A percentile compares a stretch with the other conserved stretches of the same genome.
Evolutionary conservation across 2,113 vertebrate genomes (phyloP).

Genomic region (Saguinus midas): DNA sequence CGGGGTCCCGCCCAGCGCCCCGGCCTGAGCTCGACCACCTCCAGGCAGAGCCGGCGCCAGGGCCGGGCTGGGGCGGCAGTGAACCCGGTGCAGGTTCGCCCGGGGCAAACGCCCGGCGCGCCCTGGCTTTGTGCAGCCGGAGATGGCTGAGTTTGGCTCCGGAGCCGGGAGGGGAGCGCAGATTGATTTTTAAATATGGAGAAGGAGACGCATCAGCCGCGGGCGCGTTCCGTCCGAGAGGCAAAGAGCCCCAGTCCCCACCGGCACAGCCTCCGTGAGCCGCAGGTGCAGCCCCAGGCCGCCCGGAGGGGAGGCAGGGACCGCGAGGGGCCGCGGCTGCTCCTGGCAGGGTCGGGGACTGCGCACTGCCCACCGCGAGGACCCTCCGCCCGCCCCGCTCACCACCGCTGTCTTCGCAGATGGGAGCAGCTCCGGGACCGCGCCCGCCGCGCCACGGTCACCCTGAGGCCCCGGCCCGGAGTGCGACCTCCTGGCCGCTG

Average conservation of each 20-base stretch:
- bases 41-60: no score
- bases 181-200: neutral
- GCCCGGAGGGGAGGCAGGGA: neutral
- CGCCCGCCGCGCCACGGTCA: slow-evolving; percentile 86
- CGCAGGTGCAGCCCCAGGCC: neutral
- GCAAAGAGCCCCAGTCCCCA: neutral
- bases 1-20: no score
- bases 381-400: neutral
- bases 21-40: no score
- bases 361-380: no score
- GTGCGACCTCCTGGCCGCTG: slow-evolving; percentile 90
- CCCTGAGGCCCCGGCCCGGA: slow-evolving; percentile 90
- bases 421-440: slow-evolving; percentile 90
- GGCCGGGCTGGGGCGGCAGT: no score
- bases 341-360: neutral
- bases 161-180: neutral
- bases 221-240: rapidly evolving
- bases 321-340: neutral
- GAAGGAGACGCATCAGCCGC: neutral
- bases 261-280: neutral
- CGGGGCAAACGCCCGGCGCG: no score
- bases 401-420: slow-evolving; percentile 86
- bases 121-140: neutral
- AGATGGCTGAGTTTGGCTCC: neutral
- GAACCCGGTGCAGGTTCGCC: no score